Base-by-base conservation (phyloP, 2,113 vertebrate genomes). In the Gymnobelideus leadbeateri region DNA sequence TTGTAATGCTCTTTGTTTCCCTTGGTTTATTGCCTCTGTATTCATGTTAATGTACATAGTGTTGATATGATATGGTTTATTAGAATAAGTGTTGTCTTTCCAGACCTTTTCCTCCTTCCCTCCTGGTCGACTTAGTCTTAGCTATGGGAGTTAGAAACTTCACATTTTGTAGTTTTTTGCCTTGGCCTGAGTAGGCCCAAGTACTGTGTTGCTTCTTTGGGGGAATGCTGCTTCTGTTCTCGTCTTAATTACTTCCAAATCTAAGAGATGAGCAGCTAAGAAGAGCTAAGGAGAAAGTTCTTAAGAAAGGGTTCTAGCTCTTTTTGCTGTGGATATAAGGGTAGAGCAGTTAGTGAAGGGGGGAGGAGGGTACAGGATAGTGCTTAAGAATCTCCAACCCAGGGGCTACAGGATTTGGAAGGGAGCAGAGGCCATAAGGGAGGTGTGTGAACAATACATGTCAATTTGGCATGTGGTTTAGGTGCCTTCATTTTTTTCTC, bases 251-350 rank as follows among this genome's bases (percentile, higher is more conserved):
- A 92, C 90, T 93, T 91, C 94, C 96, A 95, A 94, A 77, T 97
- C 14, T 61, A 51, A 91, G 93, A 96, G 43, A 95, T 92, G 28
- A 26, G 54, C 46, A 94, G 3, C 93, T 89, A 12, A 95, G 92
- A 95, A 9, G 31, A 37, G 61, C 90, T 61, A 12, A 96, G 84
- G 37, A 55, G 84, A 96, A 97, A 37, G 96, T 96, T 97, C 96
- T 91, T 91, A 54, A 91, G 91, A 94, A 95, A 96, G 96, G 4
- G 92, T 95, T 93, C 2, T 8, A 52, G 77, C 53, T 55, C 93
- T 89, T 92, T 89, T 57, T 84, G 68, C 68, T 84, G 16, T 84
- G 37, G 95, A 94, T 96, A 91, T 93, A 28, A 31, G 21, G 50
- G 49, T 68, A 89, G 91, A 12, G 47, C 95, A 91, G 2, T 94